Conservation (phyloP, 2,113 vertebrate species). For the Saccopteryx bilineata region DNA sequence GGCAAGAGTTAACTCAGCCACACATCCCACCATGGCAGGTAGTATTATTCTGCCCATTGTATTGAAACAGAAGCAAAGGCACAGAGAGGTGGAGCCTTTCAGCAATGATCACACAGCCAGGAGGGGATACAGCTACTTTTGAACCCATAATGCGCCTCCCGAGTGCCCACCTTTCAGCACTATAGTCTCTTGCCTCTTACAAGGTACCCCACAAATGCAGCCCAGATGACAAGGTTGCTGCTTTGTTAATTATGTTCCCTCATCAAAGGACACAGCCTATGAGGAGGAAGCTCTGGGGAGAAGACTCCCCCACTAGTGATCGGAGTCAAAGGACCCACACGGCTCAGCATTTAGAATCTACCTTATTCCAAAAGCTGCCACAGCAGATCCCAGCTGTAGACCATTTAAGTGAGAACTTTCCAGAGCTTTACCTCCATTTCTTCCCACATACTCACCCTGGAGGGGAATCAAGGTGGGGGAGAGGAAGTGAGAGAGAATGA, state of each 20-base stretch:
- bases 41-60: background rate
- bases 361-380: background rate
- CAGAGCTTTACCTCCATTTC: background rate
- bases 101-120: background rate
- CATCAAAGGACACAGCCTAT: background rate
- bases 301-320: background rate
- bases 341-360: background rate
- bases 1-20: background rate
- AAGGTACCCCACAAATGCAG: background rate
- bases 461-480: too few relatives aligned
- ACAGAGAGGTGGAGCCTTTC: background rate
- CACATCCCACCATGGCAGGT: accelerated
- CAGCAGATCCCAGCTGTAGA: background rate
- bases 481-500: background rate
- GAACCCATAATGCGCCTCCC: background rate
- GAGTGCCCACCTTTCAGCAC: background rate
- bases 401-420: background rate
- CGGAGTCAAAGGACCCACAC: background rate
- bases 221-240: background rate
- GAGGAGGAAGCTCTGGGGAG: background rate
- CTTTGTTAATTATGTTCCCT: background rate
- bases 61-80: background rate
- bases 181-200: too few relatives aligned
- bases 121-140: background rate
- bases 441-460: background rate